Base-by-base conservation (phyloP, 2,113 vertebrate species). In the Petromus typicus region DNA sequence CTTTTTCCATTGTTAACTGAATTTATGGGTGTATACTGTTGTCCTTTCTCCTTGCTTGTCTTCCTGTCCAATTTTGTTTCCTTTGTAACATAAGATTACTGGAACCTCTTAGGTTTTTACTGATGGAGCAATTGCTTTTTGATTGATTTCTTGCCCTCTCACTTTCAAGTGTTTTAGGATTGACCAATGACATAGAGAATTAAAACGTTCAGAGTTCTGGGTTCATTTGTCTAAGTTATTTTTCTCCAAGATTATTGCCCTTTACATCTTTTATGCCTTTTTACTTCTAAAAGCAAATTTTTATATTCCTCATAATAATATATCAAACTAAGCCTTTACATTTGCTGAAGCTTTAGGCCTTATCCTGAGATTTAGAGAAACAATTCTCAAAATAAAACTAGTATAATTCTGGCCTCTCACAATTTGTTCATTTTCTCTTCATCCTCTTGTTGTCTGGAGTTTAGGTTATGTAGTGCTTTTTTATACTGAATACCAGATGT, bases 61-160 rank as follows among this genome's bases (percentile, higher is more conserved):
- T 12, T 40, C 14, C 12, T 43, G 10, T 37, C 4, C 51, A 69
- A 80, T 56, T 79, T 79, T 75, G 11, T 61, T 34, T 86, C 12
- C 10, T 13, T 22, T 84, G 43, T 2, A 59, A 20, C 34, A 57
- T 71, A 61, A 51, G 76, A 69, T 51, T 84, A 63, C 32, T 45
- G 56, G 73, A 69, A 89, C 10, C 22, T 57, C 82, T 82, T 86
- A 48, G 23, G 43, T 61, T 86, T 76, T 84, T 56, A 83, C n/a
- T 83, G 56, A 83, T 27, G 84, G 64, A 91, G 37, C 25, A 89
- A 69, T 87, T 92, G 63, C 12, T 80, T 92, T 90, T 59, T 91
- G 45, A 79, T 71, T 95, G 80, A 91, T 80, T 93, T 93, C 20
- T 84, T 90, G 2, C 12, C 22, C 11, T 56, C 9, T 80, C 6